These are phyloP conservation scores for Drosophila emarginata DNA, from an alignment of 2,888 invertebrate genomes.

Conservation along the genomic window DNA sequence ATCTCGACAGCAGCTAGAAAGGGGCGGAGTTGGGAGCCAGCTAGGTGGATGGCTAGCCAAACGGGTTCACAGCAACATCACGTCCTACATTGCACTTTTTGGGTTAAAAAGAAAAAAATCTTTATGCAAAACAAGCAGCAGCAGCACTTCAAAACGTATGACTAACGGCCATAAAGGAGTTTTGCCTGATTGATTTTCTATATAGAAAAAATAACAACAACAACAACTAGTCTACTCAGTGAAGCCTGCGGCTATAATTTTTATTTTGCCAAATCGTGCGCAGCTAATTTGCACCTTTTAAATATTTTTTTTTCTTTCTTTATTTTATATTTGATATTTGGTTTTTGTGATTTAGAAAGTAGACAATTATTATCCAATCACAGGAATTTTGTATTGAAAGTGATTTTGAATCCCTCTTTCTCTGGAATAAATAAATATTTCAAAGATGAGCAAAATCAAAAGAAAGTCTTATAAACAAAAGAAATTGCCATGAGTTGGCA, in stretches of 20 bases:
- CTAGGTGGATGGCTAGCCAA: constrained; percentile 64
- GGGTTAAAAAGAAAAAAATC: constrained; percentile 53
- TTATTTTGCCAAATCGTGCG: constrained; percentile 59
- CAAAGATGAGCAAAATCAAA: not conserved
- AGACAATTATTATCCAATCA: constrained; percentile 33
- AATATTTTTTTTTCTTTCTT: not conserved
- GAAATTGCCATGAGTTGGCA: constrained; percentile 6
- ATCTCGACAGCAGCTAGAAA: constrained; percentile 42
- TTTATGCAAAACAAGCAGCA: constrained; percentile 47
- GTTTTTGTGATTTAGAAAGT: constrained; percentile 65
- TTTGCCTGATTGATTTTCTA: constrained; percentile 69
- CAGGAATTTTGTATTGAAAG: constrained; percentile 64
- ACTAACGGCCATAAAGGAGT: constrained; percentile 53
- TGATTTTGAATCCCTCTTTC: too few species aligned
- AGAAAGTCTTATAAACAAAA: constrained; percentile 18
- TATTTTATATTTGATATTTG: constrained; percentile 32
- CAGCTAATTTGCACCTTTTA: constrained; percentile 69
- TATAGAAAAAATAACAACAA: constrained; percentile 14
- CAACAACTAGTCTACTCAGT: not conserved
- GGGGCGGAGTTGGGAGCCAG: constrained; percentile 48
- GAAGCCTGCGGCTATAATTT: constrained; percentile 53
- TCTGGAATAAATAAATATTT: too few species aligned
- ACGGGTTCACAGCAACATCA: constrained; percentile 66
- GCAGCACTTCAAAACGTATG: constrained; percentile 26
- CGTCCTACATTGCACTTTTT: constrained; percentile 75